Base-by-base conservation (phyloP, 2,797 vertebrate genomes). In the Gymnocypris eckloni region DNA sequence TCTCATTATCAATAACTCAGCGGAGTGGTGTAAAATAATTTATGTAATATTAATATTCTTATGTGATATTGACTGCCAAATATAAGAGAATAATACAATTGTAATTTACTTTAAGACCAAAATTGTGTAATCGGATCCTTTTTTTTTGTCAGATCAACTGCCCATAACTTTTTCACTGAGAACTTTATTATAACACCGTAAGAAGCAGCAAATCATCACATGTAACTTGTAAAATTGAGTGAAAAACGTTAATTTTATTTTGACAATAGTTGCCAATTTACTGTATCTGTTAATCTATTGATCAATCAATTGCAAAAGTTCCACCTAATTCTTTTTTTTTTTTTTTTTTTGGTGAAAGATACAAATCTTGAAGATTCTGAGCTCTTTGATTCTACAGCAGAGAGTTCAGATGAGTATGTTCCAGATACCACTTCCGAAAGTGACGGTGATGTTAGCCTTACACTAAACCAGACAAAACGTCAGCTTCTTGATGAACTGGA, bases 311-410 rank as follows among this genome's bases (percentile, higher is more conserved):
- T 37, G 79, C 33, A 18, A 4, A 12, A 66, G 64, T 37, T 25
- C 28, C 28, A 33, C 28, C 28, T 33, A 33, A 33, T 33, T 33
- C 28, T 33, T 33, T 33, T 33, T 33, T 33, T 33, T 28, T 28
- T 28, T 28, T 28, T 39, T 39, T 82, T 88, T 82, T 70, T 89
- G 87, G 83, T 91, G 71, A 88, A 88, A 86, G 45, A 89, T 6
- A 33, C 41, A 8, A 33, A 69, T 78, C 73, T 50, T 75, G 37
- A 86, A 48, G 81, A 87, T 77, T 87, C 85, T 41, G 56, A 37
- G 10, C 77, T 91, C 6, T 89, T 82, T 83, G 85, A 90, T 73
- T 87, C 90, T 18, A 37, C 86, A n/a, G 72, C 86, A 54, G 90
- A 78, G 12, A 87, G 80, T 86, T 85, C 67, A n/a, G 85, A 91